phyloP scores from a whole-genome alignment of 2,888 invertebrate genomes.

The Fragum fragum region DNA sequence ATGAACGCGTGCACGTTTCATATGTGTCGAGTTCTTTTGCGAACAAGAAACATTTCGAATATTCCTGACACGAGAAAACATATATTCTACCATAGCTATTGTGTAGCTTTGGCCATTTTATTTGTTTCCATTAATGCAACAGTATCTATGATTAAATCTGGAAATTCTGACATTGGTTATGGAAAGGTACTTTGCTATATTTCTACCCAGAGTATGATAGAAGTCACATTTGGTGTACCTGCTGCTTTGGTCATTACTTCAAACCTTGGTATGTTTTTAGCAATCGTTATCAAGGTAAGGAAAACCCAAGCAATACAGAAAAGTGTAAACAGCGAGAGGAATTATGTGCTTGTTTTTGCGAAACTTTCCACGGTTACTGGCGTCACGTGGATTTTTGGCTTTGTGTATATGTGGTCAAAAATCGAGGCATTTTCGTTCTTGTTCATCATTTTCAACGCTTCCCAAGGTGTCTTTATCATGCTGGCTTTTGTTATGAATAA shows the following conservation, averaged over 20 bases:
- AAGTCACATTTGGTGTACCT: slow-evolving; percentile 48
- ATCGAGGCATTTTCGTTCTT: slow-evolving; percentile 44
- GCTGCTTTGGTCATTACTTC: slow-evolving; percentile 39
- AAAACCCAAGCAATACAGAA: slow-evolving; percentile 34
- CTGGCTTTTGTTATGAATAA: slow-evolving; percentile 55
- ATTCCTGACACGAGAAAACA: not conserved
- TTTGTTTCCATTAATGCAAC: slow-evolving; percentile 25
- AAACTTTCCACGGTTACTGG: slow-evolving; percentile 59
- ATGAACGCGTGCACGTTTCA: slow-evolving; percentile 50
- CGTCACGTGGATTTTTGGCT: slow-evolving; percentile 54
- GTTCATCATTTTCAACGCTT: slow-evolving; percentile 49
- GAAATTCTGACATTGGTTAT: slow-evolving; percentile 31
- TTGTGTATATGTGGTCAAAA: slow-evolving; percentile 45
- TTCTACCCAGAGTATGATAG: slow-evolving; percentile 16
- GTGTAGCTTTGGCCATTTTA: not conserved
- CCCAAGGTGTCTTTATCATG: slow-evolving; percentile 65
- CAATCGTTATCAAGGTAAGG: slow-evolving; percentile 41
- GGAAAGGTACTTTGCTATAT: slow-evolving; percentile 23
- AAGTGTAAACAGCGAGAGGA: slow-evolving; percentile 37
- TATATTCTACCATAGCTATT: slow-evolving; percentile 22
- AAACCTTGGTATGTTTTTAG: slow-evolving; percentile 53
- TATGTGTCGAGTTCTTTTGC: slow-evolving; percentile 51
- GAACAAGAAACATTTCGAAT: slow-evolving; percentile 28
- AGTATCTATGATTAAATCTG: not conserved
- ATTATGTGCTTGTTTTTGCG: slow-evolving; percentile 45